Base-by-base conservation (phyloP, 2,113 vertebrate species). In the Semicossyphus pulcher region DNA sequence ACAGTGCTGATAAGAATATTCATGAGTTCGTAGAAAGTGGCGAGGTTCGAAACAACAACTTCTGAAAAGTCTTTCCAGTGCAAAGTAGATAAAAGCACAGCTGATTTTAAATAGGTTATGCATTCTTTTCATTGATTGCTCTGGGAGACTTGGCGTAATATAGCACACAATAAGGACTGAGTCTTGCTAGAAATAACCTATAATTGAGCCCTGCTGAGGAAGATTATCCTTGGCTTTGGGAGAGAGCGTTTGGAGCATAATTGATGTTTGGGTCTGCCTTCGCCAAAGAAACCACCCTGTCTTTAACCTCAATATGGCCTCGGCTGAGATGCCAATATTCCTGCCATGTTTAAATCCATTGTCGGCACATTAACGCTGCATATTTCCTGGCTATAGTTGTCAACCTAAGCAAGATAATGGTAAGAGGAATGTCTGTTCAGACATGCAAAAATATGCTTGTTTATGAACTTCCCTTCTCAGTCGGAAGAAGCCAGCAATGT, bases 141-240 rank as follows among this genome's bases (percentile, higher is more conserved):
- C 51, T 59, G 64, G 69, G 71, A 64, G 75, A 57, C 62, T 84
- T 56, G 39, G 66, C 21, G 51, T 74, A 62, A 75, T 66, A 79
- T 51, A 58, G 72, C 31, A 32, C 82, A 81, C 77, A 71, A 78
- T 69, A 56, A 79, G 83, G 62, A 53, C 58, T 14, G 76, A 86
- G 80, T 84, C 74, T 29, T 78, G 83, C 86, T 87, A 75, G 78
- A 92, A 92, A 92, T 92, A 92, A 90, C 88, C 87, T 66, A 83
- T 92, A 92, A 92, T 90, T 92, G 90, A 89, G 89, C 81, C 86
- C 86, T 89, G 81, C 89, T 79, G 81, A 89, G 80, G 73, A 72
- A 88, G 85, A 90, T 92, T 92, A 92, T 87, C 87, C 89, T 84
- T 84, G 86, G 81, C 76, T 84, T 86, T 77, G 54, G 83, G 83